Conservation (phyloP, 2,797 vertebrate genomes). For the Remorina albescens region DNA sequence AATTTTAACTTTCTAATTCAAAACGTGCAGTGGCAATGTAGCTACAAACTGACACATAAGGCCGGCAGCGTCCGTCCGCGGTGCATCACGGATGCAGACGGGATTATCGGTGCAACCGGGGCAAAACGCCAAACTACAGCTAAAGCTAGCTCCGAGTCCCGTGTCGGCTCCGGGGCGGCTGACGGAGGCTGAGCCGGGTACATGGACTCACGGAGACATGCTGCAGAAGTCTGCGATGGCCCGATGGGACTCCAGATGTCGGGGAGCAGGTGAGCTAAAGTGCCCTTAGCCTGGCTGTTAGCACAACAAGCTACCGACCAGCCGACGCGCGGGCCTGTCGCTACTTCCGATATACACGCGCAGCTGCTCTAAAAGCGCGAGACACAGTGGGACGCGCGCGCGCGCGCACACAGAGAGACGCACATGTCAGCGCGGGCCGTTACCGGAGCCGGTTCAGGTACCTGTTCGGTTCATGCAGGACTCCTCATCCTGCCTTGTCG, state of each 20-base stretch:
- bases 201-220: neutral
- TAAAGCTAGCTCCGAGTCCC: conserved; percentile 3
- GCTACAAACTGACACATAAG: neutral
- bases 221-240: neutral
- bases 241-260: neutral
- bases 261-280: conserved; percentile 16
- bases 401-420: neutral
- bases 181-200: neutral
- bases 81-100: conserved; percentile 5
- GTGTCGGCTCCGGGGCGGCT: neutral
- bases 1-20: neutral
- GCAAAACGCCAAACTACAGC: conserved; percentile 24
- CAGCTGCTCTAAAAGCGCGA: conserved; percentile 14
- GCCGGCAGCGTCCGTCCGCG: neutral
- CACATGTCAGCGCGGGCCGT: fast-evolving
- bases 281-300: conserved; percentile 49
- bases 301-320: conserved; percentile 49
- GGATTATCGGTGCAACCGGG: conserved; percentile 29
- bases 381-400: conserved; percentile 8
- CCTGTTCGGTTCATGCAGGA: conserved; percentile 73
- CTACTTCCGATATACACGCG: conserved; percentile 59
- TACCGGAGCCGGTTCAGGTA: conserved; percentile 31
- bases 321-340: conserved; percentile 50
- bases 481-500: conserved; percentile 72
- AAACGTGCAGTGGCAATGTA: fast-evolving